Base-by-base conservation (phyloP, 2,888 invertebrate species). In the Xestobium rufovillosum region DNA sequence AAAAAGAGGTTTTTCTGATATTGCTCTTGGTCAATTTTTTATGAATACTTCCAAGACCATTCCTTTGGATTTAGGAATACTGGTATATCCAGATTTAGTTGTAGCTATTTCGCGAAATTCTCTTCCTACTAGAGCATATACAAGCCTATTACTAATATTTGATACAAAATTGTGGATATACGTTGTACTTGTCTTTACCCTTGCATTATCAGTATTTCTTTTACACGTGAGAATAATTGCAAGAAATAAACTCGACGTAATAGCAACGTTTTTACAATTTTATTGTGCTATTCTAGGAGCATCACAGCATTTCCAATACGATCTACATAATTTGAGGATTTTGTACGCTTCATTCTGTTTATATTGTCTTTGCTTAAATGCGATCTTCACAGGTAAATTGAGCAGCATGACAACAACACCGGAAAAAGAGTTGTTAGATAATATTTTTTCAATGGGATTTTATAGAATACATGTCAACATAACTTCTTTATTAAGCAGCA, bases 321-420 rank as follows among this genome's bases (percentile, higher is more conserved):
- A n/a, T n/a, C n/a, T n/a, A n/a, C n/a, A n/a, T n/a, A n/a, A n/a
- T 2, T 34, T 47, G 17, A 38, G 43, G 26, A 26, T 49, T 10
- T 19, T 51, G 2, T 31, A 48, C 10, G 26, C 41, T 2, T 49
- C 44, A 28, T 50, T 41, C 19, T 36, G 38, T 0, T 28, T 47
- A 2, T 49, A 43, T 27, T 41, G 38, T 13, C 36, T 51, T 2
- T 44, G 28, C 16, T 45, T 50, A 12, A 45, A 46, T 19, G 33
- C 48, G 1, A 41, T 47, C 3, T 52, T 50, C 28, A 25, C 48
- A n/a, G 45, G 50, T 2, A 50, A 49, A 32, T 37, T 52, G 10
- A 49, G 49, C 33, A 48, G 49, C 14, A 41, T 49, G 12, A 47
- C 50, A 14, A 43, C 45, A n/a, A n/a, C n/a, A n/a, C n/a, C n/a